Conservation (phyloP, 2,797 vertebrate genomes). For the Cynodonichthys magdalenae region DNA sequence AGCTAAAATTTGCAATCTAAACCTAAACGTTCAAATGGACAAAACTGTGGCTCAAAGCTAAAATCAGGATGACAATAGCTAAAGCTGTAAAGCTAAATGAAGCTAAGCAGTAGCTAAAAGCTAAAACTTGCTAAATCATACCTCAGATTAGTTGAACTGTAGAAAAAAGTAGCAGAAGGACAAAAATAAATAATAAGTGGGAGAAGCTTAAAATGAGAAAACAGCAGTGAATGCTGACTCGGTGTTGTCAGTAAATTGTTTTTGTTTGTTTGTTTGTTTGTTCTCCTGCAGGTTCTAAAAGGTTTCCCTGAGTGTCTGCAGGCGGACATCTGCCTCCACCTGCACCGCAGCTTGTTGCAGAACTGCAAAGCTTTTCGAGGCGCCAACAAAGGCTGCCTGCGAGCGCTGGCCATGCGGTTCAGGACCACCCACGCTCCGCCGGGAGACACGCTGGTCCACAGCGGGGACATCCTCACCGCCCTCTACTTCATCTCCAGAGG, state of each 20-base stretch:
- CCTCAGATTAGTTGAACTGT: no score
- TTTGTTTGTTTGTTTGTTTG: neutral
- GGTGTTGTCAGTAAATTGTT: neutral
- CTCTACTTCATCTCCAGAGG: constrained; percentile 98
- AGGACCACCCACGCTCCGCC: constrained; percentile 95
- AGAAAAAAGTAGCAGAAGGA: no score
- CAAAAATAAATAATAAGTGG: no score
- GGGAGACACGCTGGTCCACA: constrained; percentile 95
- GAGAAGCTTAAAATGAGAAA: no score
- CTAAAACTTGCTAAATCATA: no score
- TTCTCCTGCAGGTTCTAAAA: constrained; percentile 88
- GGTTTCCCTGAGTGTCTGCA: constrained; percentile 98
- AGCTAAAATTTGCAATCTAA: no score
- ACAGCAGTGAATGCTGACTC: no score
- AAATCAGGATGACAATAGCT: no score
- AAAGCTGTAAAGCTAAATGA: no score
- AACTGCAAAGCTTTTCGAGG: constrained; percentile 94
- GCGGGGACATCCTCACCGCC: constrained; percentile 93
- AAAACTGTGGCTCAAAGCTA: no score
- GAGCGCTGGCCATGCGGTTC: constrained; percentile 94
- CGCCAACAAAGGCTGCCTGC: constrained; percentile 95
- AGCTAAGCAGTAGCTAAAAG: no score
- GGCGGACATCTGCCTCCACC: constrained; percentile 96
- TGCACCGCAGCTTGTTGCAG: constrained; percentile 93
- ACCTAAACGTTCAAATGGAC: no score